Evolutionary conservation across 1,140 invertebrate species (phyloP), one percentile per base, ranked within the genome.

Genomic region (Hyphantria cunea): DNA sequence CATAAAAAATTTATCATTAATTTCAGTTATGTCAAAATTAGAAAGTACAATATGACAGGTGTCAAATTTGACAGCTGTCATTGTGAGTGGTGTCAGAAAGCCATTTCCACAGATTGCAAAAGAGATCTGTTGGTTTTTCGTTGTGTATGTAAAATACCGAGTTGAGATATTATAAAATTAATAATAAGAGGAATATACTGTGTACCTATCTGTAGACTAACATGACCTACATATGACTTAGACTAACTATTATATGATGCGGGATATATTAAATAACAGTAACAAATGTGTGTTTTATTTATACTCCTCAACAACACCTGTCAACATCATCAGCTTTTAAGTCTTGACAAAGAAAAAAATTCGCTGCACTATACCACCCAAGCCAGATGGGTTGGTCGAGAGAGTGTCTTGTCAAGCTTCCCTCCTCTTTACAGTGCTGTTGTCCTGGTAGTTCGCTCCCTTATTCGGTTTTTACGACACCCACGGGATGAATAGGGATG

Each of bases 211-310:
- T 41, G 34, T 56, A 55, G 25, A 8, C 11, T 49, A 49, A 34
- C 34, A 11, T 4, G 41, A 58, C 33, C 45, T 41, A 59, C 55
- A 59, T 59, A 59, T 50, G 53, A 59, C 34, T 8, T 59, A 50
- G 55, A 13, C 4, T 49, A 48, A 58, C 17, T 17, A 49, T 11
- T 59, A 41, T 53, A 58, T 49, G 37, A 59, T 49, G 55, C 45
- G 55, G 47, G 25, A 59, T 48, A 58, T 58, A 58, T 49, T 39
- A 59, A 47, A 59, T 59, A 49, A 59, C 8, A 59, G 49, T 41
- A 48, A 39, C 11, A 33, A 25, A 58, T 58, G 12, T n/a, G 33
- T 13, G 55, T 59, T 59, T 59, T 32, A 59, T 58, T 59, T 59
- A 15, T 49, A 49, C 25, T 31, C 55, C 47, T 37, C 34, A 37